Evolutionary conservation across 2,797 vertebrate genomes (phyloP).

Genomic region (Rhynchotus rufescens): DNA sequence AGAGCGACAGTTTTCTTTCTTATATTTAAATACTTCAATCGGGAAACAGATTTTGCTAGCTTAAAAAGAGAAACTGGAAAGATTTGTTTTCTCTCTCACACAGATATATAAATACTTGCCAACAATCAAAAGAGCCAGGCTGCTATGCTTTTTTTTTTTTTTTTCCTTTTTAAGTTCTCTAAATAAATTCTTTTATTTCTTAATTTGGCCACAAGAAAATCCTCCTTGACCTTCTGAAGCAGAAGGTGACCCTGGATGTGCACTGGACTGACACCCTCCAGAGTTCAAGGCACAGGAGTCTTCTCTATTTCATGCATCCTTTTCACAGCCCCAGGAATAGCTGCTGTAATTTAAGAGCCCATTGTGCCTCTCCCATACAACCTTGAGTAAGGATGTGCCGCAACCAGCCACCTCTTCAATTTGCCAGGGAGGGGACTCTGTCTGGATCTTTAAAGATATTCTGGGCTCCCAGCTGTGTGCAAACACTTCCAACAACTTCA

Average conservation of each 20-base stretch:
- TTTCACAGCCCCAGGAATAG: neutral
- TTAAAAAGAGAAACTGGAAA: slow-evolving; percentile 61
- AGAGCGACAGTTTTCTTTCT: slow-evolving; percentile 67
- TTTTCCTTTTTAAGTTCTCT: neutral
- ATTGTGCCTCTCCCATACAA: neutral
- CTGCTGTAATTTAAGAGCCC: neutral
- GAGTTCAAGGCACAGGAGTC: neutral
- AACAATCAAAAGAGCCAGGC: slow-evolving; percentile 40
- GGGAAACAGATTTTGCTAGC: slow-evolving; percentile 69
- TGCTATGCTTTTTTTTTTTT: neutral
- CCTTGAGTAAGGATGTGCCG: neutral
- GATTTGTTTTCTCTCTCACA: slow-evolving; percentile 48
- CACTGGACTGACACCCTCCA: neutral
- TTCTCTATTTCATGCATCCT: neutral
- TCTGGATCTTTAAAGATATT: neutral
- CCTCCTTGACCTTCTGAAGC: neutral
- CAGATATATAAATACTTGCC: neutral
- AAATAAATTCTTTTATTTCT: slow-evolving; percentile 35
- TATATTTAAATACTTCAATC: slow-evolving; percentile 59
- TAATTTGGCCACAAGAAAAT: neutral
- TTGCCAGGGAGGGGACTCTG: neutral
- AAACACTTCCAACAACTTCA: neutral
- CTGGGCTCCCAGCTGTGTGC: neutral
- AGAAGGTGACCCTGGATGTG: neutral
- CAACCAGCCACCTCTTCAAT: neutral